These are phyloP conservation scores for Thysanoteuthis rhombus DNA, from an alignment of 2,888 invertebrate species.

Conservation along the genomic window DNA sequence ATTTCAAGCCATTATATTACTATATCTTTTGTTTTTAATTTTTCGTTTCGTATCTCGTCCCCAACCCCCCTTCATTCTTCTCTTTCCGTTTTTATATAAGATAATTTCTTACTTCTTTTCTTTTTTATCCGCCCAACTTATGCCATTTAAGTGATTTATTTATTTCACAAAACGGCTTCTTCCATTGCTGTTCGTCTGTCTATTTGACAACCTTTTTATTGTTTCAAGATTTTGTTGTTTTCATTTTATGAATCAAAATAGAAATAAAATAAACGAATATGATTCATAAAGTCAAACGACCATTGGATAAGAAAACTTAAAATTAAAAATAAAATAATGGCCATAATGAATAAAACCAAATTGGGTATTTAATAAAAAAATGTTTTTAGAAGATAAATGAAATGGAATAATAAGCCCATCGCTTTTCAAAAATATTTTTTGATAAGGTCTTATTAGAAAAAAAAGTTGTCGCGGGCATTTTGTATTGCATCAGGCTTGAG, in stretches of 20 bases:
- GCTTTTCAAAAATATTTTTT: not conserved
- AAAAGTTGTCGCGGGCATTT: not conserved
- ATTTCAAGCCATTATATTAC: not conserved
- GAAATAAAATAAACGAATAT: not conserved
- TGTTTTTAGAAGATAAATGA: not conserved
- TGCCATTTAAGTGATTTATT: not conserved
- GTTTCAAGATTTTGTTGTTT: not conserved
- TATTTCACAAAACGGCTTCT: not conserved
- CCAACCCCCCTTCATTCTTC: not conserved
- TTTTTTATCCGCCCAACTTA: not conserved
- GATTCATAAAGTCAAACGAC: not conserved
- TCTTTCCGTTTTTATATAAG: not conserved
- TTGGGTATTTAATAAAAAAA: not conserved
- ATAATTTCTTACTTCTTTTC: not conserved
- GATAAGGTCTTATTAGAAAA: not conserved
- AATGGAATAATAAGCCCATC: not conserved
- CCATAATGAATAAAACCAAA: conserved; percentile 12
- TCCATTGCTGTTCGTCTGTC: not conserved
- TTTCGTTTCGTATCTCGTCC: not conserved
- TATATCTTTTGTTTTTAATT: not conserved
- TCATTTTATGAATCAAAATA: not conserved
- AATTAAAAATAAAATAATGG: not conserved
- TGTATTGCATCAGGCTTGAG: not conserved
- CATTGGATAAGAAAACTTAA: not conserved
- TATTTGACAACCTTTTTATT: not conserved